A percentile compares a stretch with the other conserved stretches of the same genome.
phyloP scores from a whole-genome alignment of 2,888 invertebrate genomes.

The Pterobdella sp. region DNA sequence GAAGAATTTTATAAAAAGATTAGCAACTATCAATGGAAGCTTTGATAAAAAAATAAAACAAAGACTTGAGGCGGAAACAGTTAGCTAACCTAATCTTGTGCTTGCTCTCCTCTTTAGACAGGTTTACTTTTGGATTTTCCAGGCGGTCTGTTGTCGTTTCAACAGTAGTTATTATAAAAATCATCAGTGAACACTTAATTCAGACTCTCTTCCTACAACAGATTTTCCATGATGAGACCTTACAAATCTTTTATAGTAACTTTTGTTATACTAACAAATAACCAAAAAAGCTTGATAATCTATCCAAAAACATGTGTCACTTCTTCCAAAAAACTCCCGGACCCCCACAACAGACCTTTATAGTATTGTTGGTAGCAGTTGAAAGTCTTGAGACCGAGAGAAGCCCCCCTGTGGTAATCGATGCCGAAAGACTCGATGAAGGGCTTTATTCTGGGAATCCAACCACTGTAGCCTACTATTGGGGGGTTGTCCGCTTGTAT shows the following conservation, averaged over 20 bases:
- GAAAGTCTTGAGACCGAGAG: conserved; percentile 18
- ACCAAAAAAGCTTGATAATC: background rate
- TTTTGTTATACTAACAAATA: too few relatives aligned
- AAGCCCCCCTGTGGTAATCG: conserved; percentile 10
- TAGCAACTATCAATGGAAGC: background rate
- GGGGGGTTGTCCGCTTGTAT: conserved; percentile 48
- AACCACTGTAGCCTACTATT: conserved; percentile 51
- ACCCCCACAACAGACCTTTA: background rate
- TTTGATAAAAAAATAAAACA: background rate
- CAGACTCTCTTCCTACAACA: too few relatives aligned
- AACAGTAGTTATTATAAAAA: too few relatives aligned
- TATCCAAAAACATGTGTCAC: background rate
- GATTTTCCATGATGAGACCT: background rate
- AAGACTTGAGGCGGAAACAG: background rate
- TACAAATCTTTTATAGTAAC: too few relatives aligned
- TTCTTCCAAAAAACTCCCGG: background rate
- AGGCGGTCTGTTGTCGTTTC: conserved; percentile 5
- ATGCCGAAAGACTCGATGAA: conserved; percentile 21
- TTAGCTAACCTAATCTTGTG: background rate
- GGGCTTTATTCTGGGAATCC: conserved; percentile 45
- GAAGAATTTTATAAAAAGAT: background rate
- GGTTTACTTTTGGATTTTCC: background rate
- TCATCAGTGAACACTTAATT: too few relatives aligned
- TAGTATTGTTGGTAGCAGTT: conserved; percentile 20
- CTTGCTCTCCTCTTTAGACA: background rate